Evolutionary conservation across 2,113 vertebrate genomes (phyloP).

Genomic region (Chlamydotis undulata): DNA sequence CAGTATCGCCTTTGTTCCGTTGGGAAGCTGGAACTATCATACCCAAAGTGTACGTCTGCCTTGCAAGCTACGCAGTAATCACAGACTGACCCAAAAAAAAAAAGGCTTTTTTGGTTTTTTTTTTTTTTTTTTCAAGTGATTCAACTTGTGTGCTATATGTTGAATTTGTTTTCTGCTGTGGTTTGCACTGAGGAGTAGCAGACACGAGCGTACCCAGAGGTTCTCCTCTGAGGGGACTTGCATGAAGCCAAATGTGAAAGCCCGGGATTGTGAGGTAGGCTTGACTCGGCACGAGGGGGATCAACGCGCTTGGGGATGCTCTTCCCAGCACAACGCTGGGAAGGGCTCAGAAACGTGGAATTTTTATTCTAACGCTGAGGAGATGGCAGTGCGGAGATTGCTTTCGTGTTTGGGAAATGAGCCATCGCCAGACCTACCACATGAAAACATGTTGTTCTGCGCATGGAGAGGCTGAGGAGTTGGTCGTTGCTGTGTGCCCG

Average conservation of each 20-base stretch:
- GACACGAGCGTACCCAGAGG: neutral
- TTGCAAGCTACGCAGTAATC: slow-evolving; percentile 14
- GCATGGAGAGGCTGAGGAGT: neutral
- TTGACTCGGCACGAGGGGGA: neutral
- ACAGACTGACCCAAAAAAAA: neutral
- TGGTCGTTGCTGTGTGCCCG: fast-evolving
- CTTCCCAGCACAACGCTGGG: neutral
- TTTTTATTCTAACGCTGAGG: neutral
- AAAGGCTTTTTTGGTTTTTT: neutral
- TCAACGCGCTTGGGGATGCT: neutral
- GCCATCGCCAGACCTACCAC: neutral
- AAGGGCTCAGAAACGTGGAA: neutral
- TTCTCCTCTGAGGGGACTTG: neutral
- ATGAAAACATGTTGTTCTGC: neutral
- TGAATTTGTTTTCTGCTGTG: slow-evolving; percentile 19
- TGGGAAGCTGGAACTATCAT: slow-evolving; percentile 1
- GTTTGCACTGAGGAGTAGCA: slow-evolving; percentile 6
- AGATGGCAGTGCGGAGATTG: neutral
- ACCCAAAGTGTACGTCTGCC: neutral
- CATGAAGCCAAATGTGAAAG: neutral
- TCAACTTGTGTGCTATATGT: neutral
- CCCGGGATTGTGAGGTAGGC: neutral
- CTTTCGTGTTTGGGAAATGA: slow-evolving; percentile 7
- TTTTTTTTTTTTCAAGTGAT: neutral
- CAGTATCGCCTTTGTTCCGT: slow-evolving; percentile 53